Percentiles rank a stretch among this genome's conserved stretches.
Evolutionary conservation across 1,140 invertebrate species (phyloP).

Genomic region (Lasaia peninsularis): DNA sequence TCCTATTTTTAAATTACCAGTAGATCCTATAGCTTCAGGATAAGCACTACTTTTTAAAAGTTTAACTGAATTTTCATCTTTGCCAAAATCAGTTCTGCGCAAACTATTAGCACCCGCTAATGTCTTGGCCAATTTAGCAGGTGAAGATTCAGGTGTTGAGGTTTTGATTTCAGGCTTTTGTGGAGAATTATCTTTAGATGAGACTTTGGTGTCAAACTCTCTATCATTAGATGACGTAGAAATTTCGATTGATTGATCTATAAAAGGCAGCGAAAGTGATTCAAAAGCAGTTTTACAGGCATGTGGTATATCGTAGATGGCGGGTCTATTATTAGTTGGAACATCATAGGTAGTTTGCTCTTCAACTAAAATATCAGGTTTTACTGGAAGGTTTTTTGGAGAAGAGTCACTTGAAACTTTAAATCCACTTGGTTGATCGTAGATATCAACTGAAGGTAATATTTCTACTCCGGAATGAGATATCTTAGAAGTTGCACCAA

Average conservation of each 20-base stretch:
- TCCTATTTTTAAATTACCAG: slow-evolving; percentile 58
- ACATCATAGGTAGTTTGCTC: slow-evolving; percentile 62
- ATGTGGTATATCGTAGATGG: slow-evolving; percentile 67
- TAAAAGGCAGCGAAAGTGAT: slow-evolving; percentile 62
- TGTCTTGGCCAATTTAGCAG: slow-evolving; percentile 51
- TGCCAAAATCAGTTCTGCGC: slow-evolving; percentile 53
- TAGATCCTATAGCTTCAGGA: slow-evolving; percentile 58
- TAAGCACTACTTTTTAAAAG: slow-evolving; percentile 53
- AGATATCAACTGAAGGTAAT: slow-evolving; percentile 68
- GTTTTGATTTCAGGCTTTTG: slow-evolving; percentile 41
- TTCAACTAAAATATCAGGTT: slow-evolving; percentile 59
- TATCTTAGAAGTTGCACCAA: slow-evolving; percentile 73
- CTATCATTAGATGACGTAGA: slow-evolving; percentile 67
- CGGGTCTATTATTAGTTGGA: slow-evolving; percentile 45
- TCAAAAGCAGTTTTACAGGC: slow-evolving; percentile 65
- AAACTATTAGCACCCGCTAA: slow-evolving; percentile 56
- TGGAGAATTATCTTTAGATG: slow-evolving; percentile 56
- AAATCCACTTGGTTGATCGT: slow-evolving; percentile 57
- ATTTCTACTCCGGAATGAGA: slow-evolving; percentile 73
- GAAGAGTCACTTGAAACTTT: slow-evolving; percentile 43
- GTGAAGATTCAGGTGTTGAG: slow-evolving; percentile 40
- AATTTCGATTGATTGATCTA: slow-evolving; percentile 68
- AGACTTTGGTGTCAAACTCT: slow-evolving; percentile 69
- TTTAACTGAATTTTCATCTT: slow-evolving; percentile 46
- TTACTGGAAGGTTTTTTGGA: slow-evolving; percentile 31